These are phyloP conservation scores for Gallinago nigripennis DNA, from an alignment of 2,797 vertebrate species.

Conservation along the genomic window DNA sequence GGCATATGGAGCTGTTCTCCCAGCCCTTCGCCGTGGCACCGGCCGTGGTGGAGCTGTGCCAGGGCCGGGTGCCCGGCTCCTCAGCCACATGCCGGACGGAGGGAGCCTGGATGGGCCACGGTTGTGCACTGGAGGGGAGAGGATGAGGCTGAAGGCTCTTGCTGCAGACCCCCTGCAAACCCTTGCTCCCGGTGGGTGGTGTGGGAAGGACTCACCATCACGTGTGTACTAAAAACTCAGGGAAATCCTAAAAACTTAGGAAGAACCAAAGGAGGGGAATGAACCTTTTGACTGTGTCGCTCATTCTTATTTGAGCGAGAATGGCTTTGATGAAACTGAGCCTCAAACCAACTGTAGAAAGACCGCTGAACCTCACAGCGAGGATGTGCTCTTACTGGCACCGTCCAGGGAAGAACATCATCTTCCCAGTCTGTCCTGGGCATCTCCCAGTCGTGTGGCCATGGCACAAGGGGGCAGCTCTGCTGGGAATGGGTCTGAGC, in stretches of 20 bases:
- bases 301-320: not conserved
- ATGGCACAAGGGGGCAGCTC: not conserved
- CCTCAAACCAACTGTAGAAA: not conserved
- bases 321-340: not conserved
- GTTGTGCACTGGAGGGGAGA: not conserved
- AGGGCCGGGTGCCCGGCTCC: not conserved
- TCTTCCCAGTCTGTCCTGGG: not conserved
- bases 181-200: fast-evolving
- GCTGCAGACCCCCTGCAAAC: not conserved
- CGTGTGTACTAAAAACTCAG: not conserved
- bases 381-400: not conserved
- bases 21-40: not conserved
- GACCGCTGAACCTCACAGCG: fast-evolving
- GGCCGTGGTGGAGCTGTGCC: fast-evolving
- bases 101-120: not conserved
- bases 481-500: not conserved
- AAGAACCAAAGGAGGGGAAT: not conserved
- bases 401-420: fast-evolving
- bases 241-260: not conserved
- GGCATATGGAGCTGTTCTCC: not conserved
- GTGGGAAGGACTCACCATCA: fast-evolving
- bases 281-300: not conserved
- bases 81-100: not conserved
- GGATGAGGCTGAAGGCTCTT: not conserved
- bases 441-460: not conserved